Base-by-base conservation (phyloP, 1,140 invertebrate species). In the Drosophila pseudoananassae region DNA sequence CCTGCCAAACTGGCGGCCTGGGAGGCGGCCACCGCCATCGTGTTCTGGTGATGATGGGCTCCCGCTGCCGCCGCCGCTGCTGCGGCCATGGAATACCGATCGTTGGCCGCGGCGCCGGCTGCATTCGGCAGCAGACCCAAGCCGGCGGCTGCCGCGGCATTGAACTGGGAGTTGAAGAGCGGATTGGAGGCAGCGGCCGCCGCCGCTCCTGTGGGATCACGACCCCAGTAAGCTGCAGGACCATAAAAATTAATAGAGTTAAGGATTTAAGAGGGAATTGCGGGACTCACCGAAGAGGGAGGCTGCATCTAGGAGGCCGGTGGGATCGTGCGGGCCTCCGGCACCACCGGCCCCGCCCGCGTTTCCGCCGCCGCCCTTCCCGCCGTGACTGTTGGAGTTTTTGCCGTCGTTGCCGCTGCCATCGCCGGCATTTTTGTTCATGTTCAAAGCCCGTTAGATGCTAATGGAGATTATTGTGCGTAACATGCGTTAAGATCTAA, bases 1-100 rank as follows among this genome's bases (percentile, higher is more conserved):
- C 95, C 94, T 84, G 94, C 94, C 75, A 97, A 92, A 83, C 95
- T 96, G 33, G 96, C 96, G 27, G 96, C 96, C 92, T 96, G 96
- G 91, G 94, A 96, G 55, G 96, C 96, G 27, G 95, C 96, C 58
- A 96, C 96, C 64, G 95, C 95, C 70, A 96, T 93, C 43, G 96
- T 96, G 59, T 95, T 95, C 56, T 95, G 94, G 85, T 95, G 94
- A 71, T 94, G 94, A 85, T 94, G 94, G 25, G 93, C 93, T 57
- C 92, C 93, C 27, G 93, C 92, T 70, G 91, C 93, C 76, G 87
- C 92, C 36, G 92, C 93, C 49, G 89, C 91, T 71, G 84, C 92
- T 82, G 88, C 81, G 17, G 88, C 88, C 65, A 83, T 80, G 38
- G 85, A 90, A 47, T 90, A 90, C 17, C 89, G 76, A 72, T 91